Evolutionary conservation across 2,797 vertebrate genomes (phyloP).

Genomic region (Cygnus olor): DNA sequence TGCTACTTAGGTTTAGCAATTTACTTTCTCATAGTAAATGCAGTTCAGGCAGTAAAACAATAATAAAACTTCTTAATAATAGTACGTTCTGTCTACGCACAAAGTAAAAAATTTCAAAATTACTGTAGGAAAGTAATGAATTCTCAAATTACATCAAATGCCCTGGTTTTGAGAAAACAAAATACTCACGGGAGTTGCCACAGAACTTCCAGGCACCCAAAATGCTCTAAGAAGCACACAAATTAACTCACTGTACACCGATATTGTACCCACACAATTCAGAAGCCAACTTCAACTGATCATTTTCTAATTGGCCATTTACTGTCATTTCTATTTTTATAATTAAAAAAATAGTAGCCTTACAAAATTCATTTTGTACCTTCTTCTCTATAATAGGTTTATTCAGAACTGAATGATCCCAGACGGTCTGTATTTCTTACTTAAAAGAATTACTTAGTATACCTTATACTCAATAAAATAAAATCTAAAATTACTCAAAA

Average conservation of each 20-base stretch:
- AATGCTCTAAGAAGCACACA: neutral
- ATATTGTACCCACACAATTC: neutral
- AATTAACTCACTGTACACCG: neutral
- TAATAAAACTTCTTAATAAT: neutral
- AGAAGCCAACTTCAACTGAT: neutral
- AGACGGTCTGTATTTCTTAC: neutral
- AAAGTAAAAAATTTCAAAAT: neutral
- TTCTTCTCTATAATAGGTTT: neutral
- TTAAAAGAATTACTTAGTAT: neutral
- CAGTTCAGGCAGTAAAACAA: neutral
- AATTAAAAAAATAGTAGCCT: neutral
- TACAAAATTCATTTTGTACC: neutral
- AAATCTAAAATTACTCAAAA: neutral
- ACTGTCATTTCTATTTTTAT: neutral
- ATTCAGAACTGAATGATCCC: neutral
- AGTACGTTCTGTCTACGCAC: neutral
- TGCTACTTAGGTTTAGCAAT: neutral
- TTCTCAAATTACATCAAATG: neutral
- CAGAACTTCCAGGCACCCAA: neutral
- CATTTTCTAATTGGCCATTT: neutral
- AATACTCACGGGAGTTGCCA: neutral
- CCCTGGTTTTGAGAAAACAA: neutral
- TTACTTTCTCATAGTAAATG: neutral
- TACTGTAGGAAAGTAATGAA: neutral
- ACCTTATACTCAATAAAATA: neutral